Evolutionary conservation across 2,797 vertebrate genomes (phyloP).

Genomic region (Chaetophractus vellerosus): DNA sequence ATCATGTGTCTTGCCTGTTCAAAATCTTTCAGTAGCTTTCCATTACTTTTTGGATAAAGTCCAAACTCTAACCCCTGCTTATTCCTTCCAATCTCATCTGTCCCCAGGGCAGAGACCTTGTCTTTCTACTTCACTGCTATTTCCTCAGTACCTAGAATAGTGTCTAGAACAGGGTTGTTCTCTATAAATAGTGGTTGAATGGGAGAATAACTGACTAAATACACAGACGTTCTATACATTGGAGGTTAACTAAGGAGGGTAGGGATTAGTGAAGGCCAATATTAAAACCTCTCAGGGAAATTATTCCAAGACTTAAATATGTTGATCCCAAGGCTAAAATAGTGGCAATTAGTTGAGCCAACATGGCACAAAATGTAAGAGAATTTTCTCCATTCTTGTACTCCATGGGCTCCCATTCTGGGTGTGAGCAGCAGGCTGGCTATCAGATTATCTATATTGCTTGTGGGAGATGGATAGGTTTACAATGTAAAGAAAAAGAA

Average conservation of each 20-base stretch:
- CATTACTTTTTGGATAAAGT: conserved; percentile 11
- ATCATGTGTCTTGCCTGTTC: conserved; percentile 38
- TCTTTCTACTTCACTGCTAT: background rate
- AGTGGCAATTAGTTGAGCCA: background rate
- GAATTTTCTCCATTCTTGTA: background rate
- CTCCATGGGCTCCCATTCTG: background rate
- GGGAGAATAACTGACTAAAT: background rate
- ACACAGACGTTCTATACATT: background rate
- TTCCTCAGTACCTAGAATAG: background rate
- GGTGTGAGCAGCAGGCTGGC: background rate
- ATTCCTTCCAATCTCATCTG: background rate
- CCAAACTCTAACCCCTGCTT: background rate
- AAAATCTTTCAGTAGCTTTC: conserved; percentile 51
- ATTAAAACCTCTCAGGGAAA: background rate
- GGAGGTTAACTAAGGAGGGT: conserved; percentile 3
- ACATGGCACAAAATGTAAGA: background rate
- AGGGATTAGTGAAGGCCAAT: background rate
- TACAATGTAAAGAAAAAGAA: conserved; percentile 32
- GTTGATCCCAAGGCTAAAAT: background rate
- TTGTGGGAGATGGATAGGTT: background rate
- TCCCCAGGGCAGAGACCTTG: background rate
- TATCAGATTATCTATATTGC: background rate
- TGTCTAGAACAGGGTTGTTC: background rate
- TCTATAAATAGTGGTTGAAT: background rate
- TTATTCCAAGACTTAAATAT: conserved; percentile 9